phyloP scores from a whole-genome alignment of 1,140 invertebrate species.

The Sesamia nonagrioides region DNA sequence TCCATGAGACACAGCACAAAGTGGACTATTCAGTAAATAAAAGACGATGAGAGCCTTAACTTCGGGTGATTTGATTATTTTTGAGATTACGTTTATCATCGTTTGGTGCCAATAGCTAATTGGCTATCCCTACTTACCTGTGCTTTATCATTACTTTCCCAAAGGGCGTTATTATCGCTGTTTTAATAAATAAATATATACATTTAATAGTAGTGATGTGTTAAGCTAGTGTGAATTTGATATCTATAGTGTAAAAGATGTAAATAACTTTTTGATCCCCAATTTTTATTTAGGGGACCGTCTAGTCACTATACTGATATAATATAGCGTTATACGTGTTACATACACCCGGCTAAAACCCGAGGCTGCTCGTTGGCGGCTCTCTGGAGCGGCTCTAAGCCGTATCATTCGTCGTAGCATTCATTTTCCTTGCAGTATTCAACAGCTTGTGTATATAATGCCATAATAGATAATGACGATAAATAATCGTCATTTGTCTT shows the following conservation, averaged over 20 bases:
- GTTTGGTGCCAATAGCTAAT: constrained; percentile 66
- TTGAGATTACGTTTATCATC: constrained; percentile 71
- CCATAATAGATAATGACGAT: constrained; percentile 27
- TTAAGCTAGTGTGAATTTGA: constrained; percentile 78
- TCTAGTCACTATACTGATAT: constrained; percentile 83
- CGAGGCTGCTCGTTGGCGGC: constrained; percentile 44
- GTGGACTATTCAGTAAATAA: constrained; percentile 56
- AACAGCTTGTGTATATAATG: constrained; percentile 78
- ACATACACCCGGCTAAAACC: constrained; percentile 45
- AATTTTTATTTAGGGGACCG: constrained; percentile 64
- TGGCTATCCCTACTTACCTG: constrained; percentile 54
- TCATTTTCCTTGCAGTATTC: constrained; percentile 71
- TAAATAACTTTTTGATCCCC: constrained; percentile 66
- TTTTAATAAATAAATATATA: constrained; percentile 56
- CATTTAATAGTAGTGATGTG: constrained; percentile 60
- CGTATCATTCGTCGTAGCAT: constrained; percentile 57
- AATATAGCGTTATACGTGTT: constrained; percentile 57
- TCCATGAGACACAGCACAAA: constrained; percentile 84
- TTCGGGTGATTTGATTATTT: constrained; percentile 68
- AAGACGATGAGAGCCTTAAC: constrained; percentile 65
- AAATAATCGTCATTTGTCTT: constrained; percentile 18
- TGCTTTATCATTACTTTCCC: constrained; percentile 59
- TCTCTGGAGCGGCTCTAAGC: constrained; percentile 56
- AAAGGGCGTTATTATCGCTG: constrained; percentile 62
- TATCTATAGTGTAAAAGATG: constrained; percentile 68